Conservation (phyloP, 2,888 invertebrate genomes). For the Neoascia interrupta region DNA sequence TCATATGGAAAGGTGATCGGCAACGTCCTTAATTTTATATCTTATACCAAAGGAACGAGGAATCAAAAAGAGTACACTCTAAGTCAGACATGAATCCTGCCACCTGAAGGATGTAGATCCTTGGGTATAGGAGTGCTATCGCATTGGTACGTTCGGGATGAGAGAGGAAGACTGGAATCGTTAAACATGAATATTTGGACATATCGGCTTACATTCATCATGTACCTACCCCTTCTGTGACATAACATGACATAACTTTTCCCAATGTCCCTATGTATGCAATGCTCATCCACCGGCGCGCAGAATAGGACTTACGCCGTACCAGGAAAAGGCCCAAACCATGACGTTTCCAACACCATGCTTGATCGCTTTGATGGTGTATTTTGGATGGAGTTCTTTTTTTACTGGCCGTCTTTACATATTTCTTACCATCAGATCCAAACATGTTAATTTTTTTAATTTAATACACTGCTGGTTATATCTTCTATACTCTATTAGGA, state of each 20-base stretch:
- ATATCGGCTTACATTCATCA: neutral
- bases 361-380: neutral
- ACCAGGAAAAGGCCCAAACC: neutral
- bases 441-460: neutral
- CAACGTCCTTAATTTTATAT: neutral
- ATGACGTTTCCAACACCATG: neutral
- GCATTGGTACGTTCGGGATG: neutral
- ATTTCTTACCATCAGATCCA: neutral
- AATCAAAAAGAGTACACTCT: neutral
- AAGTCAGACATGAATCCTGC: neutral
- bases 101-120: constrained; percentile 1
- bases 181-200: neutral
- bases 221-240: too few species aligned
- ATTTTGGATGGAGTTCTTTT: neutral
- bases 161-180: neutral
- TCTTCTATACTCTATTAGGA: too few species aligned
- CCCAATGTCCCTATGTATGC: too few species aligned
- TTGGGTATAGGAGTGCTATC: neutral
- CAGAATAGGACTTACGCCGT: neutral
- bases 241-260: too few species aligned
- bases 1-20: neutral
- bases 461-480: too few species aligned
- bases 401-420: neutral
- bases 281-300: too few species aligned
- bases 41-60: neutral